Conservation (phyloP, 1,140 invertebrate species). For the Formica selysi region DNA sequence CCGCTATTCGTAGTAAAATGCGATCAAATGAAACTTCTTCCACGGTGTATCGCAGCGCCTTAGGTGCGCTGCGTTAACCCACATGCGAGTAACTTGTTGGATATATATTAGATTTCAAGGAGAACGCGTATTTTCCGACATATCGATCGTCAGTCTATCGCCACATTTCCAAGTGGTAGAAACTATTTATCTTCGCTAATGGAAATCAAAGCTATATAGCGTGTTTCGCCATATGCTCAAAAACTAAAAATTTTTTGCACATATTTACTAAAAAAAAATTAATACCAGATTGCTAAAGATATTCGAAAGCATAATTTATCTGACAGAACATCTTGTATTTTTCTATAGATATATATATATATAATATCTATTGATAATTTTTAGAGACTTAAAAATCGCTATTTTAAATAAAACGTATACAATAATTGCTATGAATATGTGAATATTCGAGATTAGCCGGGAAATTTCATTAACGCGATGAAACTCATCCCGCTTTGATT, state of each 20-base stretch:
- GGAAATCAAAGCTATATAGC: constrained; percentile 1
- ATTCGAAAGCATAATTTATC: not conserved
- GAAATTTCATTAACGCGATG: constrained; percentile 19
- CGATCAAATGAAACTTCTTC: constrained; percentile 60
- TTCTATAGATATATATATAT: not conserved
- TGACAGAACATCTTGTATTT: not conserved
- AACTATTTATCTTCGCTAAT: constrained; percentile 37
- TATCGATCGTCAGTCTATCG: constrained; percentile 32
- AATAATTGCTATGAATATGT: constrained; percentile 22
- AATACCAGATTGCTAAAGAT: not conserved
- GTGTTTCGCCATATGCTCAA: not conserved
- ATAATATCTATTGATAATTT: not conserved
- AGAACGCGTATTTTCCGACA: constrained; percentile 23
- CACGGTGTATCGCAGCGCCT: constrained; percentile 29
- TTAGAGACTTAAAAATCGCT: not conserved
- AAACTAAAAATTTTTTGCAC: not conserved
- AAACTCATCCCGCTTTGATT: constrained; percentile 6
- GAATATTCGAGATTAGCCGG: constrained; percentile 6
- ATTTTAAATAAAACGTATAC: constrained; percentile 2
- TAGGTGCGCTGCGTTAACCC: constrained; percentile 51
- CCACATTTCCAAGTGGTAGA: not conserved
- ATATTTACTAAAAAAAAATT: not conserved
- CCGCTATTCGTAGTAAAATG: constrained; percentile 59
- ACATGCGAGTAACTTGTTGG: constrained; percentile 37
- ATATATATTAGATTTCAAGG: constrained; percentile 49